Conservation (phyloP, 2,888 invertebrate species). For the Orthosia cruda region DNA sequence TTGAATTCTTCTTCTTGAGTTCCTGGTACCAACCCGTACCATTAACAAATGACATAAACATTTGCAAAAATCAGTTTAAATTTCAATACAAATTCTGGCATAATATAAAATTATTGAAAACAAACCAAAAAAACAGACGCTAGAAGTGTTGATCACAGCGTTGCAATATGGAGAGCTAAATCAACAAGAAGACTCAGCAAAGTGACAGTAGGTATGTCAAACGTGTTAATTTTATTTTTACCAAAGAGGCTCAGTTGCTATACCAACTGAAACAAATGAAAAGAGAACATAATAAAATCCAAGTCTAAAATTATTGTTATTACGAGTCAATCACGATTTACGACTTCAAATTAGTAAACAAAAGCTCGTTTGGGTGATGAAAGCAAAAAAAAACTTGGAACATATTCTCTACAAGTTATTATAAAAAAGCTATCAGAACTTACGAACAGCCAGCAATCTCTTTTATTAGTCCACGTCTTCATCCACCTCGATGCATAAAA, state of each 20-base stretch:
- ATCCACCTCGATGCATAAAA: conserved; percentile 18
- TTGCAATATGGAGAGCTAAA: not conserved
- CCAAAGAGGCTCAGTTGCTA: conserved; percentile 8
- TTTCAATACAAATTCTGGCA: conserved; percentile 1
- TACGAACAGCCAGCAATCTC: conserved; percentile 3
- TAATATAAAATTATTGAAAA: not conserved
- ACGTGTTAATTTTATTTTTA: not conserved
- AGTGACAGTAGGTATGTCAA: conserved; percentile 18
- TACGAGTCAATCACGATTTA: not conserved
- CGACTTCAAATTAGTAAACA: not conserved
- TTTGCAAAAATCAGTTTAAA: not conserved
- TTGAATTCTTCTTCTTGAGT: not conserved
- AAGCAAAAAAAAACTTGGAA: not conserved
- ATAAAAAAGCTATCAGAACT: conserved; percentile 9
- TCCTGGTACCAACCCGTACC: not conserved
- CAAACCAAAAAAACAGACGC: conserved; percentile 20
- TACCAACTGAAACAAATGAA: not conserved
- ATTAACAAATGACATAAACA: conserved; percentile 20
- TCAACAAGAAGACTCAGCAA: not conserved
- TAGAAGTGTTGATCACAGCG: not conserved
- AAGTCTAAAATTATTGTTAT: not conserved
- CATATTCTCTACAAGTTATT: not conserved
- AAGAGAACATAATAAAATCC: not conserved
- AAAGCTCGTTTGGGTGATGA: not conserved
- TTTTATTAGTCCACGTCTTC: conserved; percentile 15